A percentile compares a stretch with the other conserved stretches of the same genome.
Evolutionary conservation across 2,113 vertebrate genomes (phyloP).

Genomic region (Scortum barcoo): DNA sequence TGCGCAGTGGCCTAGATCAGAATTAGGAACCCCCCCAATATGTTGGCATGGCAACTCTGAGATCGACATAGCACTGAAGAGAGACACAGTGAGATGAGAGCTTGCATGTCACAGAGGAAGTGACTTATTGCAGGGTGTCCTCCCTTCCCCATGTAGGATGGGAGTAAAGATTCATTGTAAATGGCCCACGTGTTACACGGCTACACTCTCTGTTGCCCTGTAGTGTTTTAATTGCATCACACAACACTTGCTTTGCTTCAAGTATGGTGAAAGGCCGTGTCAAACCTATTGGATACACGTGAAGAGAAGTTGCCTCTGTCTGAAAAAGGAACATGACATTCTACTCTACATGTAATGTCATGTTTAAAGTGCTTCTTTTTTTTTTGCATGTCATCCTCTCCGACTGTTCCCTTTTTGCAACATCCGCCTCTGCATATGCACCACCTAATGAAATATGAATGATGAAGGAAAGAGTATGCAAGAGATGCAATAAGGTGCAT

Average conservation of each 20-base stretch:
- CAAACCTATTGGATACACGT: not conserved
- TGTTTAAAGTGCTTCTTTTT: not conserved
- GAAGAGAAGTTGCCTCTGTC: not conserved
- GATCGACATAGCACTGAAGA: constrained; percentile 47
- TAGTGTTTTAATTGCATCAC: constrained; percentile 10
- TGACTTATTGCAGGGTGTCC: constrained; percentile 41
- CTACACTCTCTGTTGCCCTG: not conserved
- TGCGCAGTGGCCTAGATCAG: constrained; percentile 47
- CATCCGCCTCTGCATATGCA: constrained; percentile 37
- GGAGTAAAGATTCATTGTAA: constrained; percentile 2
- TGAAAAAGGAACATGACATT: constrained; percentile 9
- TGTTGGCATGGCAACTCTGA: constrained; percentile 76
- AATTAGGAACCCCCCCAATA: constrained; percentile 69
- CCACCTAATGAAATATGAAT: constrained; percentile 69
- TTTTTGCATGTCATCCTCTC: constrained; percentile 29
- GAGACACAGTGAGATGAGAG: constrained; percentile 32
- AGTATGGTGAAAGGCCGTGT: not conserved
- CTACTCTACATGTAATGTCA: not conserved
- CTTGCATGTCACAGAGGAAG: constrained; percentile 31
- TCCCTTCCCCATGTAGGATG: not conserved
- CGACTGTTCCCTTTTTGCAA: constrained; percentile 22
- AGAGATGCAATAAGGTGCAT: constrained; percentile 6
- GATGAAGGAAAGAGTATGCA: constrained; percentile 34
- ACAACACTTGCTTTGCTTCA: not conserved
- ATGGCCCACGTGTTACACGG: not conserved